These are phyloP conservation scores for Cyprinus carpio DNA, from an alignment of 2,113 vertebrate genomes.

Conservation along the genomic window DNA sequence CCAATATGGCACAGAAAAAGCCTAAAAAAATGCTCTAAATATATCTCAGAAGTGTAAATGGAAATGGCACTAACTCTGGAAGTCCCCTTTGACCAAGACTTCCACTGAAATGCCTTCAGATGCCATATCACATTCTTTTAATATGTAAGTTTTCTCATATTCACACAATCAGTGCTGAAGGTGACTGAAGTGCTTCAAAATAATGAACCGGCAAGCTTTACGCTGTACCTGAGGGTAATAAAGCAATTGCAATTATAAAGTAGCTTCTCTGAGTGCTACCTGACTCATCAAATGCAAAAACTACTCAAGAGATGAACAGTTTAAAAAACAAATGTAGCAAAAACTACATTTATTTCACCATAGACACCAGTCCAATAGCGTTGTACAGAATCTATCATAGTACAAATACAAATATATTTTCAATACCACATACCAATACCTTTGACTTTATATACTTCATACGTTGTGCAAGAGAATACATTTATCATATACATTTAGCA, in stretches of 20 bases:
- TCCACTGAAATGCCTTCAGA: not conserved
- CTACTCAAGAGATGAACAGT: conserved; percentile 31
- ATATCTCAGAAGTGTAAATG: not conserved
- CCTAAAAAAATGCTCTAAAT: not conserved
- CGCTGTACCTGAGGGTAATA: not conserved
- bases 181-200: not conserved
- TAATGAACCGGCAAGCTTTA: not conserved
- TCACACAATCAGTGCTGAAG: not conserved
- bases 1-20: not conserved
- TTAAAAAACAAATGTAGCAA: conserved; percentile 46
- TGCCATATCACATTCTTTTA: not conserved
- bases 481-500: conserved; percentile 52
- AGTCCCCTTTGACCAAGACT: not conserved
- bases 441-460: conserved; percentile 51
- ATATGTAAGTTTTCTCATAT: not conserved
- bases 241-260: not conserved
- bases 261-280: not conserved
- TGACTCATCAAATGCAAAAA: not conserved
- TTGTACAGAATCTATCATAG: conserved; percentile 61
- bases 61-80: not conserved
- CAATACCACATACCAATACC: conserved; percentile 69
- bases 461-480: conserved; percentile 62
- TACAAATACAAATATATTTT: conserved; percentile 73
- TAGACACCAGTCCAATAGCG: conserved; percentile 58
- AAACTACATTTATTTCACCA: conserved; percentile 65